Evolutionary conservation across 2,797 vertebrate species (phyloP), one percentile per base, ranked within the genome.

Genomic region (Xenopus petersii): DNA sequence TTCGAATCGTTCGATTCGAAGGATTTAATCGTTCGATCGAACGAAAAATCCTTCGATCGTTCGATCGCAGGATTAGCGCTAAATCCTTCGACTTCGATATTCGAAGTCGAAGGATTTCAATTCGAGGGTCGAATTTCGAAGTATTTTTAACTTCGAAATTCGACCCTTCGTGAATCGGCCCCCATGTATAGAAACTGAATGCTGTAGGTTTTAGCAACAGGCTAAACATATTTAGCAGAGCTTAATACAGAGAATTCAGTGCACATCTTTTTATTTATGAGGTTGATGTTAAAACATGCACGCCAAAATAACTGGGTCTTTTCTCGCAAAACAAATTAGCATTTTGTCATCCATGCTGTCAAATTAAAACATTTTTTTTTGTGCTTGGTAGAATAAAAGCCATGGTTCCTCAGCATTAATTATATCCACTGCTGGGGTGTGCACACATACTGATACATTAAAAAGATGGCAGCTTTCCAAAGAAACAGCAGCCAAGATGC

Each of bases 331-430:
- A 84, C 70, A 83, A 87, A 89, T 82, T 51, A 84, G 74, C 69
- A 81, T 84, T 88, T 86, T 82, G 56, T 82, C 73, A 83, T 80
- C 79, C 70, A 69, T 82, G 81, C 42, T 82, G 79, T 87, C 81
- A 87, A 82, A 87, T 84, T 80, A 84, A 85, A 84, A 83, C 42
- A 81, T 82, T 87, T 86, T 64, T 63, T 77, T 81, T 70, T 84
- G 79, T 79, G 75, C 72, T 86, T 83, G 58, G 59, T 0, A 5
- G 83, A 87, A 73, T 80, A 81, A 88, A 84, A 86, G 76, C 75
- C 81, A 82, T 71, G 83, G 81, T 85, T 86, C 87, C 61, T 73
- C 81, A 83, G 80, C 80, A 86, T 83, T 84, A 85, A 87, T 86
- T 86, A 81, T 70, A 82, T 81, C 81, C 75, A 58, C 62, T 82